Evolutionary conservation across 1,140 invertebrate genomes (phyloP).

Genomic region (Orchestia grillus): DNA sequence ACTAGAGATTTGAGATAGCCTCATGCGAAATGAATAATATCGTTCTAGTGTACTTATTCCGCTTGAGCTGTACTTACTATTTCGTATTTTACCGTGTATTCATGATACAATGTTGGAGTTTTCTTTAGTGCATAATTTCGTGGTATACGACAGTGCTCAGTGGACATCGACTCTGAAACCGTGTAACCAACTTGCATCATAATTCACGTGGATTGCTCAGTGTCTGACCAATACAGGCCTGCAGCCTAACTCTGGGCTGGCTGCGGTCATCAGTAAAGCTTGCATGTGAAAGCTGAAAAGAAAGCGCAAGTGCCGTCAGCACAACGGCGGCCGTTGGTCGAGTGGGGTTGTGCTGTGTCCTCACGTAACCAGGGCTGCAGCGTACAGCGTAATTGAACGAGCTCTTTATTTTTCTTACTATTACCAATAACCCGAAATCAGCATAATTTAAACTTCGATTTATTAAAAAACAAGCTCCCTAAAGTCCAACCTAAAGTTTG

Average conservation of each 20-base stretch:
- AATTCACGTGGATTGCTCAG: not conserved
- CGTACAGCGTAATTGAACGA: not conserved
- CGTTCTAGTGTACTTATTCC: not conserved
- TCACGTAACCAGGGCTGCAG: not conserved
- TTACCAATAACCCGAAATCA: too few species aligned
- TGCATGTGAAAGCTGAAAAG: constrained; percentile 40
- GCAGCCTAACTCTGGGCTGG: not conserved
- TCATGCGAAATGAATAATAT: not conserved
- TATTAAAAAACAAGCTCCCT: too few species aligned
- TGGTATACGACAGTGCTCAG: not conserved
- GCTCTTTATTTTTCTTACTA: not conserved
- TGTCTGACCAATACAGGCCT: not conserved
- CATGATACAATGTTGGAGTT: not conserved
- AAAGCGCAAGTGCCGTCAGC: constrained; percentile 19
- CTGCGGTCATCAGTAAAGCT: not conserved
- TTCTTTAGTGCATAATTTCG: not conserved
- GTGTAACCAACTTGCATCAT: not conserved
- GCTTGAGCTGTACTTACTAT: not conserved
- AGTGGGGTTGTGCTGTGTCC: not conserved
- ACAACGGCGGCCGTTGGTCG: not conserved
- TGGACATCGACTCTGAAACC: not conserved
- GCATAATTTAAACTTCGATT: too few species aligned
- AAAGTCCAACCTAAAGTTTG: too few species aligned
- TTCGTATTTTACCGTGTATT: not conserved
- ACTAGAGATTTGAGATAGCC: too few species aligned